A percentile compares a stretch with the other conserved stretches of the same genome.
These are phyloP conservation scores for Hippopotamus amphibius DNA, from an alignment of 2,113 vertebrate genomes.

Conservation along the genomic window DNA sequence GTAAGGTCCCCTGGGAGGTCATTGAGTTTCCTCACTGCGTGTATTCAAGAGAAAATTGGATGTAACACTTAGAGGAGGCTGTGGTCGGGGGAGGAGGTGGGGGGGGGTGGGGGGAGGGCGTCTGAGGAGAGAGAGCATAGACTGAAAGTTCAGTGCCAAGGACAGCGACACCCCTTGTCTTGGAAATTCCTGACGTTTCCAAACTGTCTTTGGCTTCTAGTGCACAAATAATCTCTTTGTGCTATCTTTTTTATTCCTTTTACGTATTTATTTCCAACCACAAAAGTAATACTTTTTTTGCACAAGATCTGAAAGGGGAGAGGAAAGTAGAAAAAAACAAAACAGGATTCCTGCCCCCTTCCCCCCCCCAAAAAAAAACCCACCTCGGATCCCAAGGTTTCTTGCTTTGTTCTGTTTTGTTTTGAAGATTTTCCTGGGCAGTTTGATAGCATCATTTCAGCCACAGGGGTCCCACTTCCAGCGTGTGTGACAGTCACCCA, in stretches of 20 bases:
- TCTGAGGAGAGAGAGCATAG: not conserved
- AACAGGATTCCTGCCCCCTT: not conserved
- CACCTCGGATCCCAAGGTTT: not conserved
- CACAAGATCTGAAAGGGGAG: constrained; percentile 16
- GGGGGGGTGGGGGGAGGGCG: not conserved
- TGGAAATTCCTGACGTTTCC: constrained; percentile 72
- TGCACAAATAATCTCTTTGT: constrained; percentile 54
- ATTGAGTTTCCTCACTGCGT: constrained; percentile 66
- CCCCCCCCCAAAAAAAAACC: rapidly evolving
- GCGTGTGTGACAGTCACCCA: not conserved
- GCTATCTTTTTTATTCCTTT: constrained; percentile 9
- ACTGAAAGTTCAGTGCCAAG: constrained; percentile 45
- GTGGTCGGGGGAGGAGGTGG: not conserved
- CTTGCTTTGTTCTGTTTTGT: constrained; percentile 28
- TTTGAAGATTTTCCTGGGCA: constrained; percentile 50
- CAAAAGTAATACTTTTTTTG: not conserved
- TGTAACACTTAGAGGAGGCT: constrained; percentile 62
- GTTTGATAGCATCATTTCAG: not conserved
- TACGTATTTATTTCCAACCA: not conserved
- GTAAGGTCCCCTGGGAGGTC: constrained; percentile 77
- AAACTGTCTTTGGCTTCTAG: not conserved
- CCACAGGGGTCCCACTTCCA: not conserved
- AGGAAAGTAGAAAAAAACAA: not conserved
- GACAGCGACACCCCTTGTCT: constrained; percentile 46
- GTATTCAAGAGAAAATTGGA: constrained; percentile 80